phyloP scores from a whole-genome alignment of 2,113 vertebrate genomes.

The Tychaedon coryphoeus region DNA sequence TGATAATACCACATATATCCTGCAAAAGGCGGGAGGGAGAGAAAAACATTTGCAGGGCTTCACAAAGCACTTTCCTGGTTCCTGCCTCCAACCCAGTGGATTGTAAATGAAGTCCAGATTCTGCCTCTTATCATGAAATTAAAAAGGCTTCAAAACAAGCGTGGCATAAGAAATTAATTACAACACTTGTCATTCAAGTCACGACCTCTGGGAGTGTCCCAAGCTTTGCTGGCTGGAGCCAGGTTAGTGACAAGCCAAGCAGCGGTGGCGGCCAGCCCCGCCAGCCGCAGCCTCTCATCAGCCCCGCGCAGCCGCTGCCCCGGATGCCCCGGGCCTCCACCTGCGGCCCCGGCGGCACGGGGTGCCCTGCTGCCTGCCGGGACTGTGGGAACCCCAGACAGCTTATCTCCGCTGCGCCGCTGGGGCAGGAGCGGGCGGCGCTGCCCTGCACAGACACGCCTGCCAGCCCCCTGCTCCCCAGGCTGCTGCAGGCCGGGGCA shows the following conservation, averaged over 20 bases:
- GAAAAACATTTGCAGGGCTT: slow-evolving; percentile 3
- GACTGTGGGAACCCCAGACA: not conserved
- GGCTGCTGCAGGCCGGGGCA: not conserved
- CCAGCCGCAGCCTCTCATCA: not conserved
- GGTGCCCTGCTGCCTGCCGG: not conserved
- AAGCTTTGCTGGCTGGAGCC: not conserved
- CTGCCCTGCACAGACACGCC: not conserved
- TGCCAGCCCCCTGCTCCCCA: not conserved
- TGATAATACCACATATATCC: slow-evolving; percentile 6
- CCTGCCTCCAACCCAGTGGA: not conserved
- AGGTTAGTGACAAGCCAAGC: slow-evolving; percentile 20
- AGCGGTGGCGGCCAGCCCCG: not conserved
- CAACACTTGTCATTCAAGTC: slow-evolving; percentile 36
- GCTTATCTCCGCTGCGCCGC: not conserved
- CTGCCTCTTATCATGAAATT: slow-evolving; percentile 18
- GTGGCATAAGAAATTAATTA: slow-evolving; percentile 29
- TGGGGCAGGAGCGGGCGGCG: not conserved
- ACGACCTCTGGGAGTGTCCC: slow-evolving; percentile 34
- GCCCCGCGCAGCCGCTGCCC: not conserved
- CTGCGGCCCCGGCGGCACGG: not conserved
- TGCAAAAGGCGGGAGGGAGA: not conserved
- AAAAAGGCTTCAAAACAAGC: slow-evolving; percentile 21
- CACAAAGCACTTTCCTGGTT: slow-evolving; percentile 6
- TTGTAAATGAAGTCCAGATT: not conserved
- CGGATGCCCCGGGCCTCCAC: not conserved